Base-by-base conservation (phyloP, 2,888 invertebrate species). In the Papilio protenor region DNA sequence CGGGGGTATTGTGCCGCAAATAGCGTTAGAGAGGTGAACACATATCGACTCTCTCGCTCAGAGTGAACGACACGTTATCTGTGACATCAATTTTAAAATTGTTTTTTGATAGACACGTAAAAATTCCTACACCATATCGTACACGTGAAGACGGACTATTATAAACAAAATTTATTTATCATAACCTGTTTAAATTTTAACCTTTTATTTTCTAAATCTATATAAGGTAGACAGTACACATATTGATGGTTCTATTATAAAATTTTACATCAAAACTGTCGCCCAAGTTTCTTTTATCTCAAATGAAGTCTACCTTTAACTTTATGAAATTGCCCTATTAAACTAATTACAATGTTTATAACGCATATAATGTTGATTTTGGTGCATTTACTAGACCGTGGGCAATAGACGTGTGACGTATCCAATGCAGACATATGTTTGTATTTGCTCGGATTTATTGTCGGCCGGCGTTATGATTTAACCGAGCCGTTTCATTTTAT, bases 11-110 rank as follows among this genome's bases (percentile, higher is more conserved):
- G 89, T 89, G 89, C 91, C 89, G 83, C 86, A 91, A 92, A 92
- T 92, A 92, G 88, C 85, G 81, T 73, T 79, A 78, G 83, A 83
- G 82, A 82, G 83, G 84, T 78, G 84, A 83, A 78, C 83, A 82
- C 81, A 82, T 83, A 81, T 79, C 81, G 81, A 79, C 87, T 83
- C 82, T 91, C 90, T 89, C 88, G 77, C 82, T 89, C 89, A 86
- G 85, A 89, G 91, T 92, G 92, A 92, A 93, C 92, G 92, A 92
- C 92, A 89, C 86, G 87, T 92, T 93, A 92, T 92, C 92, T 87
- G 87, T 91, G 91, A 91, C 90, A 91, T 90, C 90, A 89, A 84
- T 83, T 83, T 80, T 86, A 83, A 85, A 87, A 85, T 84, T 82
- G 52, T 61, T 69, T 16, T 75, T 75, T 64, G 66, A 40, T 45